Base-by-base conservation (phyloP, 2,888 invertebrate genomes). In the Agonum fuliginosum region DNA sequence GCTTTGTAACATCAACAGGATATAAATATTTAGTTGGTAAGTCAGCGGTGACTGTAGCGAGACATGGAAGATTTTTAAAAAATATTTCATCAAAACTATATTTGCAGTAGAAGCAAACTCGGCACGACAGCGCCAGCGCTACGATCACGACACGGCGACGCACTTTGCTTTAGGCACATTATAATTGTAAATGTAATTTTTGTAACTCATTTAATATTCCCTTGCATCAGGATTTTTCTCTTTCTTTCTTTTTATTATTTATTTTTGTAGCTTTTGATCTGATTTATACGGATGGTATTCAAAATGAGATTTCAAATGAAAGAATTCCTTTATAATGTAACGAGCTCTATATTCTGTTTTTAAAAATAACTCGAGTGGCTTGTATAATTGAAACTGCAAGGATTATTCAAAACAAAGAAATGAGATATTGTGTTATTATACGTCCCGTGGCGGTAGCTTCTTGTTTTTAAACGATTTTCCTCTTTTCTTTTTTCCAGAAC, bases 171-270 rank as follows among this genome's bases (percentile, higher is more conserved):
- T 46, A 27, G 22, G 37, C 72, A 58, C 72, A 75, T 75, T 75
- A 75, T 75, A 75, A 75, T 75, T 75, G 75, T 75, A 75, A 75
- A 75, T 75, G 65, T 75, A 75, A 75, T 67, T 75, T 75, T 75
- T 75, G 75, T 67, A 74, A 74, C 75, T 75, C 75, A 75, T 75
- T 75, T 75, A 75, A 48, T 75, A 75, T 75, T 75, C 75, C 24
- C 75, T 75, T 65, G 75, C 65, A 75, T 75, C 75, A 22, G 22
- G 67, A 67, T 37, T 75, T 67, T 67, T 67, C 74, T 24, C 58
- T 62, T 43, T 24, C n/a, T n/a, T 37, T 74, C 14, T 67, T 67
- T 65, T 43, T 75, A 67, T 75, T 75, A 75, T 75, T 75, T 75
- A 67, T 75, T 75, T 75, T 75, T 37, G 75, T 67, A 43, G 67